These are phyloP conservation scores for Brotogeris chrysoptera DNA, from an alignment of 2,797 vertebrate genomes.

Conservation along the genomic window DNA sequence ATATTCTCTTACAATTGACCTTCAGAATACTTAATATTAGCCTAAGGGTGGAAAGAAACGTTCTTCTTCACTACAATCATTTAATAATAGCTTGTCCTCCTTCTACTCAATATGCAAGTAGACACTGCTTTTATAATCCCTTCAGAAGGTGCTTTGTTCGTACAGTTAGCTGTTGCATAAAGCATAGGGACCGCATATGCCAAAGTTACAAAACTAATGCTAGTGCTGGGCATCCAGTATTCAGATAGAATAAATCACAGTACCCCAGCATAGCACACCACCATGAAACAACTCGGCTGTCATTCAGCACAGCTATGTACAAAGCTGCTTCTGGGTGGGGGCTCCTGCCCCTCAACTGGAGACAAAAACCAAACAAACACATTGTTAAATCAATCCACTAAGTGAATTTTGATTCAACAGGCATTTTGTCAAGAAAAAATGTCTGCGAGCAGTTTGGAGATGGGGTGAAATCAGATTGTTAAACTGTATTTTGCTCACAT, in stretches of 20 bases:
- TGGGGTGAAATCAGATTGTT: conserved; percentile 71
- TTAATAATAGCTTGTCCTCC: conserved; percentile 36
- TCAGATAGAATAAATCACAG: not conserved
- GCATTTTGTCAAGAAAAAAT: conserved; percentile 58
- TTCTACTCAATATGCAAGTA: not conserved
- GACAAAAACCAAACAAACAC: conserved; percentile 57
- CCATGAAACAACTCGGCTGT: not conserved
- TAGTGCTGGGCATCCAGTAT: not conserved
- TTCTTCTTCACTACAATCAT: not conserved
- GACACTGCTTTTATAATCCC: not conserved
- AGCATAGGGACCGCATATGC: not conserved
- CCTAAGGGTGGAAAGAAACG: conserved; percentile 24
- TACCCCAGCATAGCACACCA: not conserved
- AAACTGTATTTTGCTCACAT: conserved; percentile 77
- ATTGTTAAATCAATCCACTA: not conserved
- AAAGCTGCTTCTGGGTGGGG: not conserved
- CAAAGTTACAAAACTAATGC: not conserved
- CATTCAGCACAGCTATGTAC: not conserved
- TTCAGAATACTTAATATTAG: conserved; percentile 57
- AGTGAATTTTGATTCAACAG: conserved; percentile 42
- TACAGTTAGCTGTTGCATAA: not conserved
- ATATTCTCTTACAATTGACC: conserved; percentile 52
- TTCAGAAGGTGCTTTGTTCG: not conserved
- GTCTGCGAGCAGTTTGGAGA: conserved; percentile 59
- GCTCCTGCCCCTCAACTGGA: conserved; percentile 26